Evolutionary conservation across 2,888 invertebrate species (phyloP).

Genomic region (Ophion ellenae): DNA sequence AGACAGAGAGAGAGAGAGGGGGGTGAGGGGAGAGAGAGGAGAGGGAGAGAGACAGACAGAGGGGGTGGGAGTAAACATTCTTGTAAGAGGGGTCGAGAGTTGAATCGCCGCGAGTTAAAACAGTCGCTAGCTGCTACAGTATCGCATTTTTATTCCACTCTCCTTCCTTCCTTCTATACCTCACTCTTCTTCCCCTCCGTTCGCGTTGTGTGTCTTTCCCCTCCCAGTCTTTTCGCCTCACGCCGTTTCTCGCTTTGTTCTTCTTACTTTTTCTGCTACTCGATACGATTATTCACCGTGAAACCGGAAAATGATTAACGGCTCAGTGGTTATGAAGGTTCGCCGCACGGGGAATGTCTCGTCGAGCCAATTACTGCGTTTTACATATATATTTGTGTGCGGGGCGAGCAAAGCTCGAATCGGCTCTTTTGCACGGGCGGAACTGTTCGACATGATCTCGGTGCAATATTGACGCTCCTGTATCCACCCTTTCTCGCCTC

Average conservation of each 20-base stretch:
- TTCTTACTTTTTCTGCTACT: slow-evolving; percentile 33
- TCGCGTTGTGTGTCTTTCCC: not conserved
- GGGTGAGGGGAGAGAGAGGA: too few species aligned
- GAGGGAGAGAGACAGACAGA: not conserved
- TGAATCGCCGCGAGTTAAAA: slow-evolving; percentile 49
- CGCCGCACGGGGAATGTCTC: slow-evolving; percentile 55
- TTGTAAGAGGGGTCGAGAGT: not conserved
- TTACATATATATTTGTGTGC: slow-evolving; percentile 10
- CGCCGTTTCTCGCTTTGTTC: slow-evolving; percentile 15
- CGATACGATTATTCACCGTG: slow-evolving; percentile 65
- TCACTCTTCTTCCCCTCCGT: not conserved
- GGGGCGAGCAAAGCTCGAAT: slow-evolving; percentile 8
- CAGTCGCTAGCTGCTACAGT: not conserved
- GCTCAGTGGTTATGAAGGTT: slow-evolving; percentile 54
- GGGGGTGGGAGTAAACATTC: not conserved
- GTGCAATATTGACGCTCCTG: slow-evolving; percentile 53
- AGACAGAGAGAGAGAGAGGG: too few species aligned
- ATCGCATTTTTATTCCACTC: slow-evolving; percentile 31
- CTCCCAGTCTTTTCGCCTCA: not conserved
- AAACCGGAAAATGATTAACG: slow-evolving; percentile 66
- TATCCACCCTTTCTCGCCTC: not conserved
- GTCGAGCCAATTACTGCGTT: slow-evolving; percentile 62
- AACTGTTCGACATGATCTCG: slow-evolving; percentile 50
- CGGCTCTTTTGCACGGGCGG: slow-evolving; percentile 25
- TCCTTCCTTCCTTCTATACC: not conserved